Evolutionary conservation across 1,140 invertebrate genomes (phyloP).

Genomic region (Cydia fagiglandana): DNA sequence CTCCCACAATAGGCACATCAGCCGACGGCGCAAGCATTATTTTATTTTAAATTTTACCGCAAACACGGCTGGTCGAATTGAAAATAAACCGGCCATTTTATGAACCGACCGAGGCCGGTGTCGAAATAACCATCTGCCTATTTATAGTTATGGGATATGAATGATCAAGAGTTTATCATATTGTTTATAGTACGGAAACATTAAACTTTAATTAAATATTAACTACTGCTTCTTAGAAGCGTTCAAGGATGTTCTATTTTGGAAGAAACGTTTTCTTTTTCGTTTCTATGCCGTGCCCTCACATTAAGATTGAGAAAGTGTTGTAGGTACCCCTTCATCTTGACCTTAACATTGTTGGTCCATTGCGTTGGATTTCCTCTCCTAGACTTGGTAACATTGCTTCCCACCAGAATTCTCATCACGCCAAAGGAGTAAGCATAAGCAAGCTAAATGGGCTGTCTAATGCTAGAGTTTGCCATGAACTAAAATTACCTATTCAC

Average conservation of each 20-base stretch:
- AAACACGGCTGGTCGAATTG: slow-evolving; percentile 58
- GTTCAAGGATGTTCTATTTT: slow-evolving; percentile 11
- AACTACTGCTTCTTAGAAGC: slow-evolving; percentile 2
- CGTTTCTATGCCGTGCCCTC: background rate
- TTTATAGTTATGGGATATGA: slow-evolving; percentile 39
- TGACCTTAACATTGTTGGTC: no score
- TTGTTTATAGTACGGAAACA: slow-evolving; percentile 18
- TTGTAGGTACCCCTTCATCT: no score
- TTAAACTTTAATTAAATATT: slow-evolving; percentile 27
- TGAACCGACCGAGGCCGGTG: slow-evolving; percentile 62
- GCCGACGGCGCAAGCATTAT: slow-evolving; percentile 42
- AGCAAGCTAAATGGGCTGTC: background rate
- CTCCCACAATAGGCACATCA: slow-evolving; percentile 54
- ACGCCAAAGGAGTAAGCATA: background rate
- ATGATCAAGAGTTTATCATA: slow-evolving; percentile 31
- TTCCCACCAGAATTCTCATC: background rate
- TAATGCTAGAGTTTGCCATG: background rate
- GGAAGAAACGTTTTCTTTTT: background rate
- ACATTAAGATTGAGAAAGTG: background rate
- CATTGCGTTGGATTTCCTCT: background rate
- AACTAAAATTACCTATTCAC: background rate
- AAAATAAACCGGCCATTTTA: slow-evolving; percentile 73
- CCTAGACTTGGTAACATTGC: background rate
- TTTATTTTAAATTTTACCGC: slow-evolving; percentile 62
- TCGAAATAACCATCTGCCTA: slow-evolving; percentile 56